phyloP scores from a whole-genome alignment of 2,888 invertebrate genomes.

The Caenorhabditis doughertyi region DNA sequence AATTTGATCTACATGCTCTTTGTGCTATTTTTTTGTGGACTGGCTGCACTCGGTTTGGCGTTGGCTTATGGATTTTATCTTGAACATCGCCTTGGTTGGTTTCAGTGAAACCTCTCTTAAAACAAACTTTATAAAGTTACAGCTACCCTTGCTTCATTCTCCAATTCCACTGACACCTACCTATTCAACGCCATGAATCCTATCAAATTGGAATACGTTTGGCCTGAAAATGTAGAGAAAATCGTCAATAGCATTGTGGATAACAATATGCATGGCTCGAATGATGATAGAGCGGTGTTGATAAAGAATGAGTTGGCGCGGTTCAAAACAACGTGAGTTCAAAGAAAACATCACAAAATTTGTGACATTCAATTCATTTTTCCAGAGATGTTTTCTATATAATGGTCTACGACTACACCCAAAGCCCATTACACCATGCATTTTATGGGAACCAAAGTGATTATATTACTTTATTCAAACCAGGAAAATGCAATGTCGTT shows the following conservation, averaged over 20 bases:
- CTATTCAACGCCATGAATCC: no score
- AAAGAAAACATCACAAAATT: neutral
- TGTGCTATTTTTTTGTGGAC: no score
- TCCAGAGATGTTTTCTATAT: constrained; percentile 26
- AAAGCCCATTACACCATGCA: neutral
- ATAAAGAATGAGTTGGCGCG: constrained; percentile 8
- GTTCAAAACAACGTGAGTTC: neutral
- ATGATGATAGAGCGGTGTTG: constrained; percentile 10
- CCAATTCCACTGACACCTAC: no score
- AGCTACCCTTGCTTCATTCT: no score
- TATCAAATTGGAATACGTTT: neutral
- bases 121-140: no score
- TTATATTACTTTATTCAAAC: constrained; percentile 6
- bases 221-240: neutral
- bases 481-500: constrained; percentile 17
- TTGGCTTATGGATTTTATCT: no score
- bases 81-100: no score
- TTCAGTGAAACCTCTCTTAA: no score
- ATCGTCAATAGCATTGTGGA: neutral
- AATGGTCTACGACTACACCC: neutral
- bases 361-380: neutral
- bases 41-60: no score
- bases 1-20: no score
- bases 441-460: neutral
- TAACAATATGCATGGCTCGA: neutral